Conservation (phyloP, 2,888 invertebrate genomes). For the Mellilla xanthometata region DNA sequence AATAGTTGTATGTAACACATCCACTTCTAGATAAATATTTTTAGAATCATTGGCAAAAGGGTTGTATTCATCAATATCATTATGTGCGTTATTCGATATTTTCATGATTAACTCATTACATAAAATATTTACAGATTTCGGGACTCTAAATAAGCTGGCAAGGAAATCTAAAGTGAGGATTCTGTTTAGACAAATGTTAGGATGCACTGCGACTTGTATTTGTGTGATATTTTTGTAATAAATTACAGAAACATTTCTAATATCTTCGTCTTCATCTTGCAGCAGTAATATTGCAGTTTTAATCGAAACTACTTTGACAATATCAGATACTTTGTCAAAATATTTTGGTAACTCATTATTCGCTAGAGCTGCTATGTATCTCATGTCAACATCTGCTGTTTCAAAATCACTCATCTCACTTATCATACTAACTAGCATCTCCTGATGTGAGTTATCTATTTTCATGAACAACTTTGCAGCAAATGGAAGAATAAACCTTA, state of each 20-base stretch:
- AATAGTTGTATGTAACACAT: constrained; percentile 52
- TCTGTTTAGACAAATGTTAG: constrained; percentile 56
- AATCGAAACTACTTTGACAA: constrained; percentile 54
- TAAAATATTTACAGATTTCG: constrained; percentile 40
- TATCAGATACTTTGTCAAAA: constrained; percentile 45
- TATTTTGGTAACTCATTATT: constrained; percentile 60
- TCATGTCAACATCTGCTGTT: constrained; percentile 59
- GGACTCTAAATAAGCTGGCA: constrained; percentile 35
- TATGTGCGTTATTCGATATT: constrained; percentile 35
- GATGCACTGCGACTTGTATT: constrained; percentile 39
- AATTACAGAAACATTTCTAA: constrained; percentile 63
- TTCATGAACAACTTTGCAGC: constrained; percentile 43
- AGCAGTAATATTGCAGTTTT: constrained; percentile 68
- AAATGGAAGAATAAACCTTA: constrained; percentile 61
- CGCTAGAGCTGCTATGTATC: constrained; percentile 59
- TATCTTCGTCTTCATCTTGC: constrained; percentile 80
- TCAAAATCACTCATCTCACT: constrained; percentile 53
- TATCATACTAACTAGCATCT: constrained; percentile 45
- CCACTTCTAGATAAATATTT: constrained; percentile 74
- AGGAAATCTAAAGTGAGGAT: constrained; percentile 54
- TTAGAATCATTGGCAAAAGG: constrained; percentile 78
- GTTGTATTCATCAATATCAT: constrained; percentile 58
- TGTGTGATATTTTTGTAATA: constrained; percentile 51
- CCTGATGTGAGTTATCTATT: constrained; percentile 30
- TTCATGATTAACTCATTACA: constrained; percentile 41